Percentiles rank a stretch among this genome's conserved stretches.
These are phyloP conservation scores for Epinephelus coioides DNA, from an alignment of 2,797 vertebrate genomes.

Conservation along the genomic window DNA sequence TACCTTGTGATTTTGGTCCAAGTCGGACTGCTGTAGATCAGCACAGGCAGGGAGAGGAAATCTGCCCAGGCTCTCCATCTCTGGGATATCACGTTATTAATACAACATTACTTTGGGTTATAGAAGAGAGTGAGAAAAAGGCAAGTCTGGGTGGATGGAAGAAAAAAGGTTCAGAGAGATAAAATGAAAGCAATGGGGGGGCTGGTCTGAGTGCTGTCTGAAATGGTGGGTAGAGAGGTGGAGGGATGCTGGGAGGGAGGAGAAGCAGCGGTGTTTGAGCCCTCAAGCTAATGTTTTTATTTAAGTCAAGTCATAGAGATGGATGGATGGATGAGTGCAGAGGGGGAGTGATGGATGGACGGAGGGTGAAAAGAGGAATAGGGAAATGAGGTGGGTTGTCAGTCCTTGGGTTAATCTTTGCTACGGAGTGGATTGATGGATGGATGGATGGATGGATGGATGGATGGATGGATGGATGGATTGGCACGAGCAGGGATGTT, in stretches of 20 bases:
- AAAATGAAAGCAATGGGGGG: neutral
- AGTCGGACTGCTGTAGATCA: neutral
- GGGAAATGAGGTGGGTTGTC: constrained; percentile 51
- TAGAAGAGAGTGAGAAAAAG: neutral
- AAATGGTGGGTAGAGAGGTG: constrained; percentile 20
- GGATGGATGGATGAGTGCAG: constrained; percentile 32
- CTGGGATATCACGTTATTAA: constrained; percentile 29
- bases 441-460: constrained; percentile 50
- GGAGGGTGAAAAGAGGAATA: neutral
- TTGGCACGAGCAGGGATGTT: constrained; percentile 49
- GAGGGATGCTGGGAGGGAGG: neutral
- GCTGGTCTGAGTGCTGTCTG: constrained; percentile 8
- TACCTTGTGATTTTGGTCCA: neutral
- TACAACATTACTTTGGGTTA: constrained; percentile 26
- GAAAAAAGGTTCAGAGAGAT: constrained; percentile 17
- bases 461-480: constrained; percentile 3
- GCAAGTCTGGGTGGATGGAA: constrained; percentile 8
- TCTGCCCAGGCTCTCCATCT: neutral
- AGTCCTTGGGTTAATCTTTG: constrained; percentile 64
- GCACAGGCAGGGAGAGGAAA: neutral
- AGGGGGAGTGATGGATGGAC: constrained; percentile 50
- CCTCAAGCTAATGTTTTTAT: constrained; percentile 48
- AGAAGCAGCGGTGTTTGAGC: constrained; percentile 31
- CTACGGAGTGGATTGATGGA: constrained; percentile 25
- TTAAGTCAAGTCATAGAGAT: constrained; percentile 44